Evolutionary conservation across 2,113 vertebrate species (phyloP).

Genomic region (Erythrocercus mccallii): DNA sequence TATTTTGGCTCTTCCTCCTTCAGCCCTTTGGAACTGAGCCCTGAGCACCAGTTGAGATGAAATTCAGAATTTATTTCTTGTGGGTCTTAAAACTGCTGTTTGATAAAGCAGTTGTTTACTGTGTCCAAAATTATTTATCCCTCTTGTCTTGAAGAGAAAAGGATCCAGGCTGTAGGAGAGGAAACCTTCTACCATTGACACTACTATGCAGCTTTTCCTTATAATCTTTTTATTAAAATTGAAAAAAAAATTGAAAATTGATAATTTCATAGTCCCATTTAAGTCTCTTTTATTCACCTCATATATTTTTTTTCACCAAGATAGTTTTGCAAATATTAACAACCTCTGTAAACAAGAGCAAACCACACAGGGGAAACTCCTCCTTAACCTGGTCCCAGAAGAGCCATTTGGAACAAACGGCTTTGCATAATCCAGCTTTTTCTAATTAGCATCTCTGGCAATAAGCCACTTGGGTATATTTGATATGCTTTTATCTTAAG

Average conservation of each 20-base stretch:
- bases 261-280: background rate
- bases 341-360: constrained; percentile 58
- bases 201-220: background rate
- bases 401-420: constrained; percentile 39
- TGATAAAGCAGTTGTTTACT: background rate
- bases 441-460: constrained; percentile 60
- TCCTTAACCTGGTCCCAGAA: constrained; percentile 33
- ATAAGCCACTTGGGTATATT: constrained; percentile 33
- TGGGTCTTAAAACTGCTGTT: background rate
- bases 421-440: constrained; percentile 11
- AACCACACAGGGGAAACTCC: constrained; percentile 4
- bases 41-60: background rate
- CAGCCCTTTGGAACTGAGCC: background rate
- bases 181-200: background rate
- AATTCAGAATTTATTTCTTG: background rate
- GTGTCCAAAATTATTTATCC: background rate
- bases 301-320: background rate
- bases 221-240: background rate
- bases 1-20: background rate
- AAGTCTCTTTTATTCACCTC: background rate
- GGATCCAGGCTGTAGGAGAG: background rate
- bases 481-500: constrained; percentile 55
- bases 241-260: background rate
- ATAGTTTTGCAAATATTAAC: constrained; percentile 35
- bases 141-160: background rate